These are phyloP conservation scores for Lampropteryx suffumata DNA, from an alignment of 2,888 invertebrate genomes.

Conservation along the genomic window DNA sequence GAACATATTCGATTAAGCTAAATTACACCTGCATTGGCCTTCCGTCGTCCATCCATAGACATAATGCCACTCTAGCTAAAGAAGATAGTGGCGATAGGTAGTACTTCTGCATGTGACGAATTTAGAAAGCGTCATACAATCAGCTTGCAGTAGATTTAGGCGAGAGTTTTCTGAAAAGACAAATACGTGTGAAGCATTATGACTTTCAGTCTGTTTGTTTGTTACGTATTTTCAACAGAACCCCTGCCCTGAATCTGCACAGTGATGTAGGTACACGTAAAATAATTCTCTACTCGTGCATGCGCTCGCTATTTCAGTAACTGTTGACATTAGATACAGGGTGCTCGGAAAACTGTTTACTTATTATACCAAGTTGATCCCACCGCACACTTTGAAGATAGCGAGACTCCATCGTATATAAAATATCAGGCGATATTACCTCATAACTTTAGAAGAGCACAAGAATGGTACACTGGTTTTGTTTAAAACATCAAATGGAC, in stretches of 20 bases:
- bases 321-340: slow-evolving; percentile 44
- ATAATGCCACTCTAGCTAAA: too few species aligned
- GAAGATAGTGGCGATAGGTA: too few species aligned
- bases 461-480: slow-evolving; percentile 30
- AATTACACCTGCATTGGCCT: too few species aligned
- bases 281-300: slow-evolving; percentile 9
- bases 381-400: slow-evolving; percentile 51
- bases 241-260: slow-evolving; percentile 2
- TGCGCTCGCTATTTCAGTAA: slow-evolving; percentile 24
- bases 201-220: too few species aligned
- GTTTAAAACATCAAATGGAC: slow-evolving; percentile 17
- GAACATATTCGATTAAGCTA: too few species aligned
- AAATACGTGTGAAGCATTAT: too few species aligned
- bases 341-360: slow-evolving; percentile 49
- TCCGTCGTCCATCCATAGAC: too few species aligned
- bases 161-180: too few species aligned
- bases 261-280: slow-evolving; percentile 2
- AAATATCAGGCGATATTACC: slow-evolving; percentile 23
- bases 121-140: too few species aligned
- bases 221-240: too few species aligned
- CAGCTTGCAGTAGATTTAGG: too few species aligned
- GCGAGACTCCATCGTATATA: slow-evolving; percentile 19
- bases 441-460: slow-evolving; percentile 18
- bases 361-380: slow-evolving; percentile 43
- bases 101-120: too few species aligned